These are phyloP conservation scores for Aptenodytes forsteri DNA, from an alignment of 2,113 vertebrate species.

Conservation along the genomic window DNA sequence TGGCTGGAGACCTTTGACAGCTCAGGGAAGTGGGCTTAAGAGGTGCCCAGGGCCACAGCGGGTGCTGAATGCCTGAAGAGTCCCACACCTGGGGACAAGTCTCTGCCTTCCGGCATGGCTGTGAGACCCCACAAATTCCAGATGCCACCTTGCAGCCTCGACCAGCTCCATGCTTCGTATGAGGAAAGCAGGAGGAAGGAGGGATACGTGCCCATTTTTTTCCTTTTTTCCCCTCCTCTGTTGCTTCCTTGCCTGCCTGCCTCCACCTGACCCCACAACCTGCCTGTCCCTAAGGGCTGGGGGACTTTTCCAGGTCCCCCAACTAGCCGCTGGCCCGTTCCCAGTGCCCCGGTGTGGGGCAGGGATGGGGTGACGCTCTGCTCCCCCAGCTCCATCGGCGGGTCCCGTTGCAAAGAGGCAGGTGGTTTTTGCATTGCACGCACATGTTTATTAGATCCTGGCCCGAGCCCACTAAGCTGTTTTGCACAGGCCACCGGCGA, in stretches of 20 bases:
- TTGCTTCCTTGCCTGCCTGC: neutral
- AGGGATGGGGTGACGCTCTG: neutral
- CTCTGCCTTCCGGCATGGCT: neutral
- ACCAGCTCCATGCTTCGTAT: neutral
- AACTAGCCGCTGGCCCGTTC: fast-evolving
- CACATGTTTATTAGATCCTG: neutral
- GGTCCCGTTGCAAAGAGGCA: neutral
- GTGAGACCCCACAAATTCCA: neutral
- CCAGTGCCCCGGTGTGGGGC: neutral
- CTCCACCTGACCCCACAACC: neutral
- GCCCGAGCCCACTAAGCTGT: neutral
- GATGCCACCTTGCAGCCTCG: neutral
- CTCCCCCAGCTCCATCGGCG: fast-evolving
- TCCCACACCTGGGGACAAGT: neutral
- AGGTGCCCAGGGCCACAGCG: neutral
- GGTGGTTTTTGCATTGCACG: neutral
- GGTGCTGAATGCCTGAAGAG: neutral
- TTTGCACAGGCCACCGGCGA: fast-evolving
- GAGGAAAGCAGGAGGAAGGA: neutral
- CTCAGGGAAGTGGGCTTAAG: neutral
- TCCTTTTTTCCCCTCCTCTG: too few species aligned
- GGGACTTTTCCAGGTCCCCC: neutral
- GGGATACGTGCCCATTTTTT: neutral
- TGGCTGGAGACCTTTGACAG: neutral
- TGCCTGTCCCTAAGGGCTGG: neutral